Base-by-base conservation (phyloP, 1,140 invertebrate species). In the Tetraneura akinire region DNA sequence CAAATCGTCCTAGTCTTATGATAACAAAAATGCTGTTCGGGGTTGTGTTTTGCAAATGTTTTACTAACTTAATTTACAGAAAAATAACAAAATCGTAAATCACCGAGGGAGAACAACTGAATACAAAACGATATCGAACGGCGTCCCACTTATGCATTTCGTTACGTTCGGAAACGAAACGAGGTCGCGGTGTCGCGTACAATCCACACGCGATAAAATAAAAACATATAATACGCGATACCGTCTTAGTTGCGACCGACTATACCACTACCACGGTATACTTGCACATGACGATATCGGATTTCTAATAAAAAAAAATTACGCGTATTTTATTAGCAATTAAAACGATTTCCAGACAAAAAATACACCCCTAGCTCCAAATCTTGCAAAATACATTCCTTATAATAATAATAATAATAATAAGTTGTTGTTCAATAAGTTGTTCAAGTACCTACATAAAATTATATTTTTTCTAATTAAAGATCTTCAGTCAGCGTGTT, bases 81-180 rank as follows among this genome's bases (percentile, higher is more conserved):
- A 71, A 51, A 71, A 71, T n/a, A 49, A 71, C 47, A 14, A 49
- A 51, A 51, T 68, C 21, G 29, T 71, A 71, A 51, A 71, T 71
- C 47, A 71, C 45, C 26, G 21, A 26, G n/a, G n/a, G 13, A 13
- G 45, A 47, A 51, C 68, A 29, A 51, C 23, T 3, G 26, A 16
- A 29, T 18, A 71, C 8, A 49, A 21, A 10, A 45, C 23, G 3
- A 32, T 23, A 57, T 76, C 51, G 42, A 76, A 76, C 71, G 51
- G 51, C 51, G 53, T 76, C 32, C 29, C 51, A 57, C 18, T 42
- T 76, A 76, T 76, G 51, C 51, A 57, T 76, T 57, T 42, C 37
- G 14, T 21, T 57, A 71, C 23, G 29, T 4, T 37, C 47, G 47
- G 47, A 53, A 4, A 37, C 8, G 8, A 4, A 37, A 37, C 8